phyloP scores from a whole-genome alignment of 2,888 invertebrate genomes.

The Tenthredo notha region DNA sequence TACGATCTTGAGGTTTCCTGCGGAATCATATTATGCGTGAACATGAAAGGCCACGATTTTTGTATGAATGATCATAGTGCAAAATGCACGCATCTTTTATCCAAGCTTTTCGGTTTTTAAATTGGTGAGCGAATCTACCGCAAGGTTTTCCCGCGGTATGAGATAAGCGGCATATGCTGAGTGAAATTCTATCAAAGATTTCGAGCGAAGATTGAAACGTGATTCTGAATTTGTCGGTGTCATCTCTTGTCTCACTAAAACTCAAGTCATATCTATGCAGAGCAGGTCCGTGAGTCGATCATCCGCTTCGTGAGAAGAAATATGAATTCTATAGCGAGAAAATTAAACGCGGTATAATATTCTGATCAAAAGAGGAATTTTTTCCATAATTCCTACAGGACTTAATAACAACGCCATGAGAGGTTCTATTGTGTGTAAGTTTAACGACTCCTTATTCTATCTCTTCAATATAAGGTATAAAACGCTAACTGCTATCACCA shows the following conservation, averaged over 20 bases:
- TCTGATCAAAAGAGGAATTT: conserved; percentile 11
- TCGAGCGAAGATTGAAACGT: conserved; percentile 15
- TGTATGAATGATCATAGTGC: not conserved
- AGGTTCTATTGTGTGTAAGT: conserved; percentile 8
- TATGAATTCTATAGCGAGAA: conserved; percentile 40
- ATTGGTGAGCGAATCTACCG: not conserved
- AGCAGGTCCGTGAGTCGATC: conserved; percentile 43
- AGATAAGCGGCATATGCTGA: not conserved
- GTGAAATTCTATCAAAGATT: conserved; percentile 28
- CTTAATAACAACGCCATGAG: conserved; percentile 11
- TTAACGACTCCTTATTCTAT: conserved; percentile 30
- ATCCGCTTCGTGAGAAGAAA: conserved; percentile 39
- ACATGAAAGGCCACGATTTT: not conserved
- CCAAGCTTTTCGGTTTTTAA: not conserved
- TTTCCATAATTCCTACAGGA: not conserved
- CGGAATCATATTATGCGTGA: not conserved
- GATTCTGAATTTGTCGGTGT: conserved; percentile 16
- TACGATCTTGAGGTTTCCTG: not conserved
- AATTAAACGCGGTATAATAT: conserved; percentile 35
- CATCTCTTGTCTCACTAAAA: conserved; percentile 9
- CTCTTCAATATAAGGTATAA: not conserved
- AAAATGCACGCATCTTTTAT: not conserved
- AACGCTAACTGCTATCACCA: not conserved
- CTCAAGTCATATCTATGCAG: conserved; percentile 40
- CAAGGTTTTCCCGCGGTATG: not conserved